These are phyloP conservation scores for Catostomus latipinnis DNA, from an alignment of 2,797 vertebrate genomes.

Conservation along the genomic window DNA sequence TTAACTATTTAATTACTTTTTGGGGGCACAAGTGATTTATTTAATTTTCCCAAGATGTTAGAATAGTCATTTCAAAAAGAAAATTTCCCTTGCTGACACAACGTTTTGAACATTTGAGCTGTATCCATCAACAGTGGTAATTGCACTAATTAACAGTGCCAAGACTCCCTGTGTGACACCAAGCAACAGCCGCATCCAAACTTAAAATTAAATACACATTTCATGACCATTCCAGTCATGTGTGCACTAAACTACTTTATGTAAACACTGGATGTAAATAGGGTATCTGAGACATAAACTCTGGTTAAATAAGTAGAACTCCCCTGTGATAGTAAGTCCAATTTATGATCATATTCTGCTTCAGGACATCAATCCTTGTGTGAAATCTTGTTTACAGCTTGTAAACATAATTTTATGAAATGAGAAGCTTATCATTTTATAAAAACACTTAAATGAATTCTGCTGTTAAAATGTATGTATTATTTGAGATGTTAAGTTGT, in stretches of 20 bases:
- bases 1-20: background rate
- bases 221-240: slow-evolving; percentile 16
- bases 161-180: background rate
- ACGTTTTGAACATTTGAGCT: slow-evolving; percentile 18
- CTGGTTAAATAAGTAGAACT: background rate
- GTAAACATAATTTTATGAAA: too few species aligned
- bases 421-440: too few species aligned
- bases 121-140: background rate
- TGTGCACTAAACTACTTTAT: background rate
- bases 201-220: background rate
- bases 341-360: slow-evolving; percentile 17
- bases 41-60: background rate
- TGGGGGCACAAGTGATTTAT: background rate
- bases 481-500: too few species aligned
- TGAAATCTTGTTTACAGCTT: too few species aligned
- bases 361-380: background rate
- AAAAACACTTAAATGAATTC: too few species aligned
- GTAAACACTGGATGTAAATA: background rate
- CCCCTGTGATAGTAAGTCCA: too few species aligned
- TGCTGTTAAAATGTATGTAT: too few species aligned
- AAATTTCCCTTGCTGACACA: background rate
- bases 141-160: background rate
- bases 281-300: background rate
- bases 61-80: background rate
- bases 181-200: slow-evolving; percentile 27